Percentiles rank a stretch among this genome's conserved stretches.
phyloP scores from a whole-genome alignment of 2,113 vertebrate genomes.

The Eurystomus gularis region DNA sequence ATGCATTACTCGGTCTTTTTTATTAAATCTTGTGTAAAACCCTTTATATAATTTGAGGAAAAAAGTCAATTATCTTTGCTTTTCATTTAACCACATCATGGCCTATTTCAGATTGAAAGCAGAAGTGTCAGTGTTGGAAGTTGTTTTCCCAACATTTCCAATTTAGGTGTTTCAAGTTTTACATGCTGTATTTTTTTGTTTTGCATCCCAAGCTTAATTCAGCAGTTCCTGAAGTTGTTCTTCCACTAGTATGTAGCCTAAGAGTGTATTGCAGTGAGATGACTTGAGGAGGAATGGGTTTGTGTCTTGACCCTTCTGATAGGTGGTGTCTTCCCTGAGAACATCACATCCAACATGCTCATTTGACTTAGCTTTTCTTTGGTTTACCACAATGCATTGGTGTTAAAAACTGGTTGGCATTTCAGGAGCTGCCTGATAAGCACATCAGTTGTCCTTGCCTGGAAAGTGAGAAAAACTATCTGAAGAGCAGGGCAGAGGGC shows the following conservation, averaged over 20 bases:
- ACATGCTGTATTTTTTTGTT: not conserved
- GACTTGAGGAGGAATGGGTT: not conserved
- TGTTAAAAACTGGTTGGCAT: not conserved
- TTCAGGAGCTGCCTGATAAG: not conserved
- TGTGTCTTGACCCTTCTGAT: not conserved
- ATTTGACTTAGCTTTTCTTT: not conserved
- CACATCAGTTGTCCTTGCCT: not conserved
- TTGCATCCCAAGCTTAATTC: not conserved
- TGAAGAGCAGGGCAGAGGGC: not conserved
- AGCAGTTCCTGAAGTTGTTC: not conserved
- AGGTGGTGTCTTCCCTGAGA: not conserved
- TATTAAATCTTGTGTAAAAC: not conserved
- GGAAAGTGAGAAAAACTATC: not conserved
- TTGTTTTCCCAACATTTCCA: not conserved
- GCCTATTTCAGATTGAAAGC: not conserved
- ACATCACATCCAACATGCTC: accelerated
- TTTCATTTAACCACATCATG: not conserved
- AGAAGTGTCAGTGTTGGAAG: not conserved
- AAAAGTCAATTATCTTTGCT: not conserved
- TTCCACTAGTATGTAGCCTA: not conserved
- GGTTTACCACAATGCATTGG: not conserved
- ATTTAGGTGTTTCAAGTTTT: not conserved
- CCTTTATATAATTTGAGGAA: not conserved
- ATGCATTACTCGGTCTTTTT: not conserved
- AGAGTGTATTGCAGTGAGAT: not conserved